phyloP scores from a whole-genome alignment of 2,113 vertebrate species.

The Xiphophorus couchianus region DNA sequence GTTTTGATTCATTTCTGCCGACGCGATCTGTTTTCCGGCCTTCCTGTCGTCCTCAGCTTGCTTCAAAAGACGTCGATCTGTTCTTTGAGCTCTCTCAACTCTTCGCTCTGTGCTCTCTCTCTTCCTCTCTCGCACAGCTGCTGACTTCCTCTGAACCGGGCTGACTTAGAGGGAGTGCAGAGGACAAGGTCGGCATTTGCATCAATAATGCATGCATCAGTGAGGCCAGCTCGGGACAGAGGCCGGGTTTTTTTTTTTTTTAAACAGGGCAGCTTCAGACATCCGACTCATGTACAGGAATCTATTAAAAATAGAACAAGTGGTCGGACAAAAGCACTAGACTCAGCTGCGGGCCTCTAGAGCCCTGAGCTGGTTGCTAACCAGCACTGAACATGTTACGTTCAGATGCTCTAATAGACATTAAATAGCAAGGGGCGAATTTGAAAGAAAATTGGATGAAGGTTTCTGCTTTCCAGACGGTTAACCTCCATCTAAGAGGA shows the following conservation, averaged over 20 bases:
- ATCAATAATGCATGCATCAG: conserved; percentile 71
- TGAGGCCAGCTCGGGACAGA: conserved; percentile 64
- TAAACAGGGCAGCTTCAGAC: conserved; percentile 56
- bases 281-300: conserved; percentile 62
- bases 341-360: conserved; percentile 48
- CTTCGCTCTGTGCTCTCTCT: conserved; percentile 24
- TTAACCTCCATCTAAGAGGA: conserved; percentile 32
- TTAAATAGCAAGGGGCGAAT: conserved; percentile 15
- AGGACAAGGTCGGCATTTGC: conserved; percentile 45
- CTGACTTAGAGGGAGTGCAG: conserved; percentile 36
- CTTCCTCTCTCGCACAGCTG: conserved; percentile 35
- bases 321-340: conserved; percentile 65
- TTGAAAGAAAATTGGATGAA: conserved; percentile 40
- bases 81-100: conserved; percentile 37
- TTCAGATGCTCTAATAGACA: conserved; percentile 43
- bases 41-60: not conserved
- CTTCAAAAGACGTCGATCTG: conserved; percentile 7
- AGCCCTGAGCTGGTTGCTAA: conserved; percentile 55
- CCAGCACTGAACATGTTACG: conserved; percentile 31
- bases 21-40: conserved; percentile 9
- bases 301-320: conserved; percentile 74
- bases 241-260: conserved; percentile 59
- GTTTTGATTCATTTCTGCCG: not conserved
- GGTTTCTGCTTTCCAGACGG: conserved; percentile 45
- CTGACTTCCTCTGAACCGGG: conserved; percentile 56